A percentile compares a stretch with the other conserved stretches of the same genome.
These are phyloP conservation scores for Zosterops lateralis DNA, from an alignment of 2,113 vertebrate species.

Conservation along the genomic window DNA sequence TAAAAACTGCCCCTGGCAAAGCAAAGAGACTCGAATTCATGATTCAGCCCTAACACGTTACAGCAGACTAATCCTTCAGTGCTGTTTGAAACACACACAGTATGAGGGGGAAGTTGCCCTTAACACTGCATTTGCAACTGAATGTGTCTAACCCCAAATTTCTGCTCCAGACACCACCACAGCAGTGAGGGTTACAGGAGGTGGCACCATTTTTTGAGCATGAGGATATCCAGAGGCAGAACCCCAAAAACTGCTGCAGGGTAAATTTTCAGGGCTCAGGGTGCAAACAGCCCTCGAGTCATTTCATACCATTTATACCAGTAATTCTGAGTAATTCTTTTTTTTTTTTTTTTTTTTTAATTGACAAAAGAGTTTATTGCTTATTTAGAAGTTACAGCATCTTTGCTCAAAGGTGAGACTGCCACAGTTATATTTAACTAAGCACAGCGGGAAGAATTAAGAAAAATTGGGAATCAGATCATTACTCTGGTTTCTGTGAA, in stretches of 20 bases:
- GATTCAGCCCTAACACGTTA: neutral
- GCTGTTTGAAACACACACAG: neutral
- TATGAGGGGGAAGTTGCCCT: neutral
- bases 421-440: neutral
- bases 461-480: neutral
- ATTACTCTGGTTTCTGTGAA: slow-evolving; percentile 8
- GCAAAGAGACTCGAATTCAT: neutral
- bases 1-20: neutral
- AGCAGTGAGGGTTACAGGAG: neutral
- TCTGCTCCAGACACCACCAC: neutral
- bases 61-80: neutral
- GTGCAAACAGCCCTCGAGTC: neutral
- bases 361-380: neutral
- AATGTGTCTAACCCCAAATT: neutral
- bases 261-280: neutral
- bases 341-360: neutral
- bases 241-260: neutral
- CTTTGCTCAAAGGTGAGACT: neutral
- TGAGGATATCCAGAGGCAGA: neutral
- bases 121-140: neutral
- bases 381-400: neutral
- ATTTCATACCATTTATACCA: neutral
- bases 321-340: neutral
- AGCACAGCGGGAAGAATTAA: neutral
- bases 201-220: neutral